Percentiles rank a stretch among this genome's conserved stretches.
Conservation (phyloP, 2,888 invertebrate genomes). For the Gryllus longicercus region DNA sequence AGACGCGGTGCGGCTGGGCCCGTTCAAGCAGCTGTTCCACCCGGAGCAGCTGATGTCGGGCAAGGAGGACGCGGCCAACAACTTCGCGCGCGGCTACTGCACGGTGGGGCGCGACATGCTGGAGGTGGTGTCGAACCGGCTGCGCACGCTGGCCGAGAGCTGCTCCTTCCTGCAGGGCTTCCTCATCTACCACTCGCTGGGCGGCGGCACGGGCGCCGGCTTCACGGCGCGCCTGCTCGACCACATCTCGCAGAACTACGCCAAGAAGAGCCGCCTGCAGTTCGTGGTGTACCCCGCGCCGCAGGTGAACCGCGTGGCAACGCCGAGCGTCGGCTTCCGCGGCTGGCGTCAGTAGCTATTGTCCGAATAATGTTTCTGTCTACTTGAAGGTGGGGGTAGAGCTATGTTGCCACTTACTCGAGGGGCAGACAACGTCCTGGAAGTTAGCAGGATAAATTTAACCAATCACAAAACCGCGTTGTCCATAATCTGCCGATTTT, state of each 20-base stretch:
- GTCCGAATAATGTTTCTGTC: too few relatives aligned
- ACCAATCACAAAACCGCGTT: too few relatives aligned
- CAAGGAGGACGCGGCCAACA: constrained; percentile 87
- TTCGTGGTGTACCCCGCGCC: constrained; percentile 88
- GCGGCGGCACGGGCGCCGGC: constrained; percentile 82
- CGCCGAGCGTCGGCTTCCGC: too few relatives aligned
- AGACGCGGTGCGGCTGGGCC: constrained; percentile 68
- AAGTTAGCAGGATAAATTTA: too few relatives aligned
- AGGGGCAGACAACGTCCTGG: too few relatives aligned
- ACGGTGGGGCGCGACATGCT: constrained; percentile 74
- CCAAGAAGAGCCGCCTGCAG: constrained; percentile 82
- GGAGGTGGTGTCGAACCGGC: constrained; percentile 65
- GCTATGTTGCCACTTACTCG: too few relatives aligned
- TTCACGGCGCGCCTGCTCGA: constrained; percentile 86
- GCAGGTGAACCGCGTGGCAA: constrained; percentile 55
- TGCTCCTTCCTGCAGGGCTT: constrained; percentile 79
- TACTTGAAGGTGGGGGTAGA: too few relatives aligned
- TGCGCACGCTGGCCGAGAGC: constrained; percentile 73
- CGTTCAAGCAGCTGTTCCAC: constrained; percentile 74
- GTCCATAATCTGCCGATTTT: too few relatives aligned
- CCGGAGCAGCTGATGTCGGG: constrained; percentile 85
- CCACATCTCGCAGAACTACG: constrained; percentile 74
- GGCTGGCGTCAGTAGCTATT: too few relatives aligned
- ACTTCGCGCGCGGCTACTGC: constrained; percentile 84
- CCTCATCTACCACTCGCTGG: constrained; percentile 84